Percentiles rank a stretch among this genome's conserved stretches.
These are phyloP conservation scores for Saxicola maurus DNA, from an alignment of 2,797 vertebrate genomes.

Conservation along the genomic window DNA sequence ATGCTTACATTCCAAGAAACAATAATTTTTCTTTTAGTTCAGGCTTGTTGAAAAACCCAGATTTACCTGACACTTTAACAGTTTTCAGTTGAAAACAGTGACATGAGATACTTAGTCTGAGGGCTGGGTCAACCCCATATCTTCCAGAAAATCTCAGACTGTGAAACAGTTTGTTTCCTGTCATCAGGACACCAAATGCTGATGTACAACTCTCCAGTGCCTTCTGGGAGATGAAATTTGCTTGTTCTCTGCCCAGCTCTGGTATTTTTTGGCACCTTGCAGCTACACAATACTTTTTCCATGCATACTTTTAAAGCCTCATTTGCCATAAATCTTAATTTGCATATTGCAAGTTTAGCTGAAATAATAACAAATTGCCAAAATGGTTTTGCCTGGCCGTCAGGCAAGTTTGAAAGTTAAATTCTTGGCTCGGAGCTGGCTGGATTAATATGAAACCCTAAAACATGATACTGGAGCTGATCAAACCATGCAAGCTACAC, in stretches of 20 bases:
- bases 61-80: slow-evolving; percentile 36
- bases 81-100: slow-evolving; percentile 16
- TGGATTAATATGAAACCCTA: neutral
- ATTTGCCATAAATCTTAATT: slow-evolving; percentile 43
- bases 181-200: slow-evolving; percentile 46
- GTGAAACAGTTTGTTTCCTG: slow-evolving; percentile 56
- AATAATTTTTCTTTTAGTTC: neutral
- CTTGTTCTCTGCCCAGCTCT: slow-evolving; percentile 13
- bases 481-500: slow-evolving; percentile 32
- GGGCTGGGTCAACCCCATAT: slow-evolving; percentile 13
- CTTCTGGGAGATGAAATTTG: neutral
- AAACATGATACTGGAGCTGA: slow-evolving; percentile 24
- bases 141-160: slow-evolving; percentile 53
- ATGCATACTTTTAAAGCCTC: neutral
- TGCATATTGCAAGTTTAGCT: slow-evolving; percentile 32
- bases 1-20: neutral
- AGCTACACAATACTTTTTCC: neutral
- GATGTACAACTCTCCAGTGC: slow-evolving; percentile 27
- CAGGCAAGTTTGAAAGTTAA: neutral
- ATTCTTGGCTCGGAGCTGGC: neutral
- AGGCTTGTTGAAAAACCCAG: slow-evolving; percentile 25
- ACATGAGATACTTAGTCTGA: slow-evolving; percentile 17
- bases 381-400: neutral
- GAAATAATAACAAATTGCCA: slow-evolving; percentile 9
- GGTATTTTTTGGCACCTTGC: slow-evolving; percentile 28